Conservation (phyloP, 1,140 invertebrate genomes). For the Drosophila tropicalis region DNA sequence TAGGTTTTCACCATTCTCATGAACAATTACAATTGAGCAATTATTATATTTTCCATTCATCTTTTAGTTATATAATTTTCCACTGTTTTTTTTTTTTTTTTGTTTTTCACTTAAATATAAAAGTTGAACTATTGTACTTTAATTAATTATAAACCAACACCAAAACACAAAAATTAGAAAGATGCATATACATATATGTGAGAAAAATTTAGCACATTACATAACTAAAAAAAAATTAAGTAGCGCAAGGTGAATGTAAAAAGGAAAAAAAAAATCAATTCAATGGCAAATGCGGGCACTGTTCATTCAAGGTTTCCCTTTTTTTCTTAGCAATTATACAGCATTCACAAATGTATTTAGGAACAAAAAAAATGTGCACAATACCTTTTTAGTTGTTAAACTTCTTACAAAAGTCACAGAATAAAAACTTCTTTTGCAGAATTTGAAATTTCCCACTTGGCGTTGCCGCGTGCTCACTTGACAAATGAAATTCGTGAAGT, state of each 20-base stretch:
- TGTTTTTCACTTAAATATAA: conserved; percentile 3
- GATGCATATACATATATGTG: conserved; percentile 23
- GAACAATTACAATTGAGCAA: not conserved
- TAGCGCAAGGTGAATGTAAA: conserved; percentile 74
- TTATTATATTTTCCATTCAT: conserved; percentile 10
- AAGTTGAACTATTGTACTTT: conserved; percentile 5
- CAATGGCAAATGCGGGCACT: conserved; percentile 63
- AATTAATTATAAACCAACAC: conserved; percentile 53
- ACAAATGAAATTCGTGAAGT: conserved; percentile 77
- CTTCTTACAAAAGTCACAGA: conserved; percentile 83
- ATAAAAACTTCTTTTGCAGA: conserved; percentile 83
- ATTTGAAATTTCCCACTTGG: conserved; percentile 70
- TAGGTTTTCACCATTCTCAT: not conserved
- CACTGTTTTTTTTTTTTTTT: conserved; percentile 14
- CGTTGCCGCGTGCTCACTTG: conserved; percentile 82
- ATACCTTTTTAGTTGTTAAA: conserved; percentile 82
- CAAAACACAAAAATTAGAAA: conserved; percentile 40
- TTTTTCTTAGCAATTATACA: conserved; percentile 19
- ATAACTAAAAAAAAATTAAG: conserved; percentile 66
- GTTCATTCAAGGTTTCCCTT: conserved; percentile 10
- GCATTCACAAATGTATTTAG: conserved; percentile 14
- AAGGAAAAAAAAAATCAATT: conserved; percentile 65
- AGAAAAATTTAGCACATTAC: conserved; percentile 75
- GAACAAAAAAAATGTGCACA: conserved; percentile 49
- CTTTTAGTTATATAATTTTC: conserved; percentile 64